phyloP scores from a whole-genome alignment of 1,140 invertebrate species.

The Drosophila oshimai region DNA sequence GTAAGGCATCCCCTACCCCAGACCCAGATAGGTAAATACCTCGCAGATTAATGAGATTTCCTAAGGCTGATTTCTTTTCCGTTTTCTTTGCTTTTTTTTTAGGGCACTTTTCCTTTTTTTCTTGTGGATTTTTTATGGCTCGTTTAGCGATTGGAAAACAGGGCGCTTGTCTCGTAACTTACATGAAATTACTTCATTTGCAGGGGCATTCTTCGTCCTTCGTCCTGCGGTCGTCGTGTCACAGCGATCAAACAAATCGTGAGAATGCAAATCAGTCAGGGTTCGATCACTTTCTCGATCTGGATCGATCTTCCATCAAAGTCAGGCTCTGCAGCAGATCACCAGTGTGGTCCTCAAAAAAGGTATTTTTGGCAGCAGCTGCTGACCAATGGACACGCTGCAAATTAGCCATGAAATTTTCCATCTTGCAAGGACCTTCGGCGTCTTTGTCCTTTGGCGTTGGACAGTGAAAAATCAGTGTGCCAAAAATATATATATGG shows the following conservation, averaged over 20 bases:
- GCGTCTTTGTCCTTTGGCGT: conserved; percentile 26
- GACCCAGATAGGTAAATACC: conserved; percentile 41
- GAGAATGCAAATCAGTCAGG: conserved; percentile 47
- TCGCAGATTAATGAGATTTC: conserved; percentile 77
- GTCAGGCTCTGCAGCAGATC: no score
- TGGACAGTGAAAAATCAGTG: conserved; percentile 44
- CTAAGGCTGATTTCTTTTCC: conserved; percentile 30
- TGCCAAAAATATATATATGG: conserved; percentile 34
- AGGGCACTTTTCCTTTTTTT: neutral
- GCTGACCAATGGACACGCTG: conserved; percentile 60
- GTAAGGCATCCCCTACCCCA: neutral
- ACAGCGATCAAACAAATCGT: conserved; percentile 38
- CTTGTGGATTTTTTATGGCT: conserved; percentile 68
- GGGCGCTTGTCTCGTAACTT: conserved; percentile 80
- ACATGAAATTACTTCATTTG: conserved; percentile 80
- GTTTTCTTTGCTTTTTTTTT: neutral
- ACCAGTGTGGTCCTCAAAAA: conserved; percentile 11
- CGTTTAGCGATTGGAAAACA: conserved; percentile 67
- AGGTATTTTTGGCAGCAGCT: conserved; percentile 15
- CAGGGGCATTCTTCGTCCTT: conserved; percentile 20
- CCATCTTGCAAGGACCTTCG: conserved; percentile 42
- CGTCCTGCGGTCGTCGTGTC: conserved; percentile 4
- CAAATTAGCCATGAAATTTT: conserved; percentile 71
- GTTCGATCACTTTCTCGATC: neutral
- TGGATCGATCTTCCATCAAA: no score